Evolutionary conservation across 2,113 vertebrate genomes (phyloP).

Genomic region (Rallus limicola): DNA sequence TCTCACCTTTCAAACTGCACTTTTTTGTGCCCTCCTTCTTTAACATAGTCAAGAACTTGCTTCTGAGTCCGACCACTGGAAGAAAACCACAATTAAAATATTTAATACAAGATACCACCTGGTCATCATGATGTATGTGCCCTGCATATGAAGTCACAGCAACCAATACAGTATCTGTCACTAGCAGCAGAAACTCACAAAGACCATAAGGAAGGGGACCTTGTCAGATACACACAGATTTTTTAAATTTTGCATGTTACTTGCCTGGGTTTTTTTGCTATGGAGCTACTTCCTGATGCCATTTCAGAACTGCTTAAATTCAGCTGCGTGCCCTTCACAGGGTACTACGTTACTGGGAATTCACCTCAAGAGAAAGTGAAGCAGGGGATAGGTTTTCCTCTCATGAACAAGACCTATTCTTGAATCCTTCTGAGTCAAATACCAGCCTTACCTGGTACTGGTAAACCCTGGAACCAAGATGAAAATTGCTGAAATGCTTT

Average conservation of each 20-base stretch:
- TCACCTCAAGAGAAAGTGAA: not conserved
- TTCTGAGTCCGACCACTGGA: conserved; percentile 97
- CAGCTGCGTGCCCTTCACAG: not conserved
- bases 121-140: not conserved
- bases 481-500: not conserved
- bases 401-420: not conserved
- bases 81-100: not conserved
- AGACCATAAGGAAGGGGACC: not conserved
- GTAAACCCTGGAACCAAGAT: not conserved
- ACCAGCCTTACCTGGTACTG: not conserved
- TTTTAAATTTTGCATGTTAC: not conserved
- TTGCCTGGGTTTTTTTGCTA: not conserved
- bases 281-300: not conserved
- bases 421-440: not conserved
- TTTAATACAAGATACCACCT: not conserved
- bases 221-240: not conserved
- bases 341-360: not conserved
- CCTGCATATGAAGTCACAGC: not conserved
- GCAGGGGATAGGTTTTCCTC: not conserved
- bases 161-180: not conserved
- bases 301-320: not conserved
- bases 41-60: conserved; percentile 97
- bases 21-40: conserved; percentile 95
- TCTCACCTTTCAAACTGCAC: conserved; percentile 96
- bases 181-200: not conserved